A percentile compares a stretch with the other conserved stretches of the same genome.
phyloP scores from a whole-genome alignment of 2,797 vertebrate species.

The Scomberomorus guttatus region DNA sequence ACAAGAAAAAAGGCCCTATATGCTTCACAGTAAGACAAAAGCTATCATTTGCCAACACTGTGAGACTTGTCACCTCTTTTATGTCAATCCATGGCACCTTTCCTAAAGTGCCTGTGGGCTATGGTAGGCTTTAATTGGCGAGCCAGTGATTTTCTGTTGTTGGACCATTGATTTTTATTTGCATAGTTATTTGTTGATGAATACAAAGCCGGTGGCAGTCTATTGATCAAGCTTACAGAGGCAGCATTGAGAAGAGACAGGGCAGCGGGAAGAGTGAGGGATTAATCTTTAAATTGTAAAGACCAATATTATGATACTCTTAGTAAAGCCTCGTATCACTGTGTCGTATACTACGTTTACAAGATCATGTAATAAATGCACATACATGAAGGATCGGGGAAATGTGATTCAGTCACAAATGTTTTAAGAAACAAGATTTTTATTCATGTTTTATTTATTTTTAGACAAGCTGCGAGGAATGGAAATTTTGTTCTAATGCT shows the following conservation, averaged over 20 bases:
- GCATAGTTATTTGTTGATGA: conserved; percentile 87
- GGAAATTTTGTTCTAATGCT: background rate
- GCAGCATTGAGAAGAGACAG: conserved; percentile 43
- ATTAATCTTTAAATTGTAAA: conserved; percentile 49
- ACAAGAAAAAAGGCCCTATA: background rate
- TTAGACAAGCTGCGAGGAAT: background rate
- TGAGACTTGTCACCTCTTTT: conserved; percentile 32
- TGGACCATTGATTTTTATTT: conserved; percentile 87
- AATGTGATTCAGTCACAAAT: too few species aligned
- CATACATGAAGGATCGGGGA: background rate
- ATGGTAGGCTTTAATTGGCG: conserved; percentile 82
- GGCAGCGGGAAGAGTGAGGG: conserved; percentile 29
- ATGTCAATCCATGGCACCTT: conserved; percentile 70
- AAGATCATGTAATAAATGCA: background rate
- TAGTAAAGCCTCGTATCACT: background rate
- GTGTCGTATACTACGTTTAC: background rate
- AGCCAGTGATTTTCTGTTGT: conserved; percentile 85
- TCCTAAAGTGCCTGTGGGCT: conserved; percentile 61
- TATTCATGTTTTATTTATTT: background rate
- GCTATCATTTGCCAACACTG: conserved; percentile 20
- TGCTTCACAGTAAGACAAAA: conserved; percentile 21
- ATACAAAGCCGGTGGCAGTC: conserved; percentile 77
- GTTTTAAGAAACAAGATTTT: background rate
- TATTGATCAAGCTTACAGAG: conserved; percentile 75
- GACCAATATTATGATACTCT: conserved; percentile 3